Base-by-base conservation (phyloP, 2,797 vertebrate species). In the Gobio occitaniae region DNA sequence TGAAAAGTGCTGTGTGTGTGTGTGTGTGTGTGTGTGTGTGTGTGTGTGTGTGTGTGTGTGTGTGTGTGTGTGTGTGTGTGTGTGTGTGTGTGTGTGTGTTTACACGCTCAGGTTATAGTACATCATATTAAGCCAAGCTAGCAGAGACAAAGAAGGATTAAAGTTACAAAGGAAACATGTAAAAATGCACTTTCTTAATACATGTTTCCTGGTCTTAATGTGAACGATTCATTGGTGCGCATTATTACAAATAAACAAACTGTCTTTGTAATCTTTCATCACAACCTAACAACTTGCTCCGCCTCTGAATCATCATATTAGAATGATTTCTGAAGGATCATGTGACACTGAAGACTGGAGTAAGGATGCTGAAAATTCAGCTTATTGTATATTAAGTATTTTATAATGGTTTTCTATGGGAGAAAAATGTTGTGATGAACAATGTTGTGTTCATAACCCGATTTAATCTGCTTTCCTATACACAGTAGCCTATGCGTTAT, bases 111-210 rank as follows among this genome's bases (percentile, higher is more conserved):
- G 93, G 93, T 94, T 92, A 88, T 92, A 71, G 87, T 89, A 90
- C 88, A 90, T 91, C 88, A 91, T 93, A 95, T 93, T 93, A 91
- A 94, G 92, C 88, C 88, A 92, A 91, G 88, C 78, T 88, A 90
- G 91, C 89, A 89, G 48, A 47, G 65, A 74, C 70, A 78, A 50
- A 17, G 38, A 54, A 25, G 77, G 87, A 86, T 84, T 83, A 89
- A 65, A 63, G 76, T 72, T 86, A 52, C 25, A 36, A 68, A 68
- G 29, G 11, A 80, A 78, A 65, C 19, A 15, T 47, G 77, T 65
- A 59, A 65, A 63, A 59, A 41, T 25, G 21, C 32, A 59, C 52
- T 78, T 59, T 41, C 54, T 77, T 41, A 59, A 77, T 77, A 41
- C 36, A 59, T 1, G 12, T 59, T 25, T n/a, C 36, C 13, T 41